Evolutionary conservation across 1,140 invertebrate species (phyloP), one percentile per base, ranked within the genome.

Genomic region (Drosophila arawakana): DNA sequence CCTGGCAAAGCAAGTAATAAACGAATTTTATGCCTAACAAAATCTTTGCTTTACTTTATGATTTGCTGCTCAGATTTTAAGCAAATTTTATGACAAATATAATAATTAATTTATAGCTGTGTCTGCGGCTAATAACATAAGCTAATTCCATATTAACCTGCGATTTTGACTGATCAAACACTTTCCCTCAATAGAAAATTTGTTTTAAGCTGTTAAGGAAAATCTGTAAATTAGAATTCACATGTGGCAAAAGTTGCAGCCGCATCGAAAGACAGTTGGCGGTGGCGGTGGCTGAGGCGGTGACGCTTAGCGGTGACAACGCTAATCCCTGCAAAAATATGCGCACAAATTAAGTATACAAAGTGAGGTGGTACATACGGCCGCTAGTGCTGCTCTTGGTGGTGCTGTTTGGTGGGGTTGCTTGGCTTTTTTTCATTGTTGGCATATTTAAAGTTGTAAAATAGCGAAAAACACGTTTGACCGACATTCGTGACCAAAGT

Each of bases 401-500:
- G 52, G 60, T 67, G 44, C 37, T 67, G 58, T 37, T 52, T 41
- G n/a, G 50, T 39, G 25, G 50, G n/a, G 50, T 34, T 13, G 50
- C 9, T 9, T 39, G 66, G 66, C 78, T 30, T 30, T 30, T 30
- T 30, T 30, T 30, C 83, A 86, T 89, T 86, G 85, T 89, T 89
- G 84, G 84, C 84, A 89, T 89, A 89, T 89, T 89, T 89, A 89
- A 89, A 89, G 85, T 89, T 89, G 84, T 89, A 89, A 89, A 88
- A 88, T 88, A 88, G 84, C 85, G 73, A 85, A 83, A 89, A 89
- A 89, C 84, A 89, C 84, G 84, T 89, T 89, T 89, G 84, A 89
- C 84, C 84, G 84, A 89, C 84, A 89, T 89, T 89, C 84, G 84
- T 89, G 84, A 89, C 84, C 84, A 78, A 89, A 89, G 84, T 88